Conservation (phyloP, 2,888 invertebrate species). For the Cylindroiulus punctatus region DNA sequence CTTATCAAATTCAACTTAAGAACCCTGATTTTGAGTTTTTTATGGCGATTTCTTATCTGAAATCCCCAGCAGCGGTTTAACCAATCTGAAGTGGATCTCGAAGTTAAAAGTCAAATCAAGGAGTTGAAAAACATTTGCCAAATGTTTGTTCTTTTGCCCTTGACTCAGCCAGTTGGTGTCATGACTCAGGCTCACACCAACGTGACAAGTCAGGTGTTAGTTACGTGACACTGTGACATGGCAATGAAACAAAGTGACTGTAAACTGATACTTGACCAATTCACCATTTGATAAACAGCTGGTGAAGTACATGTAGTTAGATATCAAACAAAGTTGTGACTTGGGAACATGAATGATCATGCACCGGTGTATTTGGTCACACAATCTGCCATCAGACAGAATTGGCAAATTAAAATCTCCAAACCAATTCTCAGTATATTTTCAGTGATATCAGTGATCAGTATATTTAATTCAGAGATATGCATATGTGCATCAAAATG, state of each 20-base stretch:
- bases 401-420: no score
- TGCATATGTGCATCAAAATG: no score
- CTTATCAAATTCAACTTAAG: neutral
- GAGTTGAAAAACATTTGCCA: slow-evolving; percentile 32
- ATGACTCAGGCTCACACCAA: slow-evolving; percentile 19
- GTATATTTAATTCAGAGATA: no score
- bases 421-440: no score
- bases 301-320: no score
- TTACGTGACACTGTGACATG: neutral
- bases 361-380: neutral
- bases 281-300: no score
- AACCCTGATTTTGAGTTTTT: neutral
- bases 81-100: slow-evolving; percentile 19
- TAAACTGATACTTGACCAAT: no score
- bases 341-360: neutral
- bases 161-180: neutral
- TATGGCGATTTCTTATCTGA: neutral
- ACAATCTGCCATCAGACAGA: no score
- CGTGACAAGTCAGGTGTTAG: neutral
- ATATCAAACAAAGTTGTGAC: no score
- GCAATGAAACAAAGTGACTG: neutral
- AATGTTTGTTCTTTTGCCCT: neutral
- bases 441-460: no score
- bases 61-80: neutral
- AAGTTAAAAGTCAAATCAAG: neutral